Evolutionary conservation across 2,113 vertebrate species (phyloP).

Genomic region (Spea bombifrons): DNA sequence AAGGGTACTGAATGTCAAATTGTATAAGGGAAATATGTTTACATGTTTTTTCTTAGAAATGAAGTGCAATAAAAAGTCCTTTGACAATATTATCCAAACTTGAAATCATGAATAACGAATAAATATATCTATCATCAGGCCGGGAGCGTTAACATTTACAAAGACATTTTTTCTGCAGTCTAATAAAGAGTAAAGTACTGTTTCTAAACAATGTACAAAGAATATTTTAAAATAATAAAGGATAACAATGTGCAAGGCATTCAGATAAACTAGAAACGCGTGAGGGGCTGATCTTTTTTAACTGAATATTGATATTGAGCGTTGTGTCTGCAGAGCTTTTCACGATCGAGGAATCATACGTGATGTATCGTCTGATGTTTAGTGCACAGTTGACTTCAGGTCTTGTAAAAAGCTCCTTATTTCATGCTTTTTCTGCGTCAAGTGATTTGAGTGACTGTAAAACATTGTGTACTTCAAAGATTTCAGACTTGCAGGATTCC

Average conservation of each 20-base stretch:
- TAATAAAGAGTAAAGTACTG: too few species aligned
- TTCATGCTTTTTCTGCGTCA: neutral
- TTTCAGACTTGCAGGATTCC: neutral
- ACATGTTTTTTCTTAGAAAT: neutral
- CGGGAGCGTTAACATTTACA: too few species aligned
- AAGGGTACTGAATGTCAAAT: neutral
- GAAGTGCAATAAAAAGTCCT: neutral
- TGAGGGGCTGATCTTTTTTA: neutral
- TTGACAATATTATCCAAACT: neutral
- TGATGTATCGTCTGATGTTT: slow-evolving; percentile 2
- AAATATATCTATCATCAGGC: too few species aligned
- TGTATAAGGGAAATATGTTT: neutral
- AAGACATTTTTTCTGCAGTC: too few species aligned
- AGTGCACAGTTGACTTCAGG: neutral
- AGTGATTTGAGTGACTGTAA: neutral
- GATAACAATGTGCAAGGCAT: too few species aligned
- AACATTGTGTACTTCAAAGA: neutral
- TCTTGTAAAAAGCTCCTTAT: neutral
- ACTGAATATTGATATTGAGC: neutral
- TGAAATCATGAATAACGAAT: neutral
- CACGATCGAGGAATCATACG: neutral
- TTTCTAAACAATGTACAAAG: too few species aligned
- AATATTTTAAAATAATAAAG: neutral
- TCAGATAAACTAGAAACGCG: too few species aligned
- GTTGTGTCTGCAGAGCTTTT: neutral